Base-by-base conservation (phyloP, 2,888 invertebrate genomes). In the Bembecia ichneumoniformis region DNA sequence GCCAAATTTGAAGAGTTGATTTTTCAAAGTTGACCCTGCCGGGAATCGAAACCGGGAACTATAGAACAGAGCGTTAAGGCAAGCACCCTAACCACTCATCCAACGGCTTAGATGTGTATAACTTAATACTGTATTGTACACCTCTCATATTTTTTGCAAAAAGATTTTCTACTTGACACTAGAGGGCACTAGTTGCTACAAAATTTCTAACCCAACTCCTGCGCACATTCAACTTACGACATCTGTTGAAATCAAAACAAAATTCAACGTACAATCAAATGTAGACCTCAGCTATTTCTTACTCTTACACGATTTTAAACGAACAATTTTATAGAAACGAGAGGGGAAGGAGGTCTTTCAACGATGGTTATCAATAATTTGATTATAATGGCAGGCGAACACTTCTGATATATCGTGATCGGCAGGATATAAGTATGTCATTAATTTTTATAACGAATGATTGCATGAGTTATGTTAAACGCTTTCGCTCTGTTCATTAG, bases 321-420 rank as follows among this genome's bases (percentile, higher is more conserved):
- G 20, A 3, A 11, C 3, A 5, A 9, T 46, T 28, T 11, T n/a
- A 13, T 28, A 11, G 16, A 20, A 11, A 34, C 5, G n/a, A 28
- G 45, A 49, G 47, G n/a, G 43, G 43, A 11, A 14, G 48, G 11
- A 55, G 68, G 5, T 67, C 68, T 56, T 50, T 46, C 46, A 49
- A 55, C 11, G 49, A 16, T 69, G 67, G 74, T 56, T 35, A 49
- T 47, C 47, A 63, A 71, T 82, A 75, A 83, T 82, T 76, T 70
- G 80, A 78, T 79, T 82, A 80, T 83, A 83, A 83, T 83, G 71
- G 71, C 62, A 65, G 68, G n/a, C n/a, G 43, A 57, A 46, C 63
- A 57, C 58, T 64, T 45, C 70, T 71, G 75, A 75, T 71, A 71
- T 63, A 72, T 73, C 57, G 64, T 58, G 63, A 73, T 75, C 63